These are phyloP conservation scores for Malthinus flaveolus DNA, from an alignment of 2,888 invertebrate species.

Conservation along the genomic window DNA sequence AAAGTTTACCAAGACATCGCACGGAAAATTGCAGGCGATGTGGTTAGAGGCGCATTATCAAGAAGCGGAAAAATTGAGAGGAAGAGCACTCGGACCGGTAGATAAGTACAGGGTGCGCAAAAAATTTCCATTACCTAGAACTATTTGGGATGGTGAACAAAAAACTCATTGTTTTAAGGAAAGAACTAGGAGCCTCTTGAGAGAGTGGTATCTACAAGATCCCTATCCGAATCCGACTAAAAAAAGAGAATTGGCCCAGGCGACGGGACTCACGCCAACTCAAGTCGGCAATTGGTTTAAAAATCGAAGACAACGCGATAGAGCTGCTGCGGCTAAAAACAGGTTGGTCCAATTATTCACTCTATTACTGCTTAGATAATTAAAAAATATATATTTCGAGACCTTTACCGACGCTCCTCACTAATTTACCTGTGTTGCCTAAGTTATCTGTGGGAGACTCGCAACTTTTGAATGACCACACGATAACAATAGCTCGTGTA, in stretches of 20 bases:
- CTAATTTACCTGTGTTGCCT: no score
- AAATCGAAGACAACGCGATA: constrained; percentile 82
- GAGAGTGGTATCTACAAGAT: constrained; percentile 98
- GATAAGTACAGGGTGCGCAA: constrained; percentile 92
- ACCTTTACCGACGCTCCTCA: no score
- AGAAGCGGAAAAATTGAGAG: constrained; percentile 88
- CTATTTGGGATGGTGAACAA: constrained; percentile 96
- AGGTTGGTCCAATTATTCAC: constrained; percentile 68
- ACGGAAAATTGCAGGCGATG: constrained; percentile 87
- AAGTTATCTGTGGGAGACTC: neutral
- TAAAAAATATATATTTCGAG: no score
- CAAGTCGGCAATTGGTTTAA: constrained; percentile 96
- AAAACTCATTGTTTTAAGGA: constrained; percentile 97
- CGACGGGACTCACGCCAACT: constrained; percentile 89
- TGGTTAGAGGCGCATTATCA: constrained; percentile 95
- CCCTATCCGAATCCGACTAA: constrained; percentile 95
- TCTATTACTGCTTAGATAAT: no score
- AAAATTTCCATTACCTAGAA: constrained; percentile 89
- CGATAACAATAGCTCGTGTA: neutral
- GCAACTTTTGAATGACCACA: neutral
- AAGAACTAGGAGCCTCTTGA: constrained; percentile 87
- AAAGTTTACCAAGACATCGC: constrained; percentile 86
- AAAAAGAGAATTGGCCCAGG: constrained; percentile 87
- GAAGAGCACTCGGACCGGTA: constrained; percentile 88
- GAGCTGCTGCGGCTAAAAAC: constrained; percentile 95